Conservation (phyloP, 2,113 vertebrate genomes). For the Macrotus californicus region DNA sequence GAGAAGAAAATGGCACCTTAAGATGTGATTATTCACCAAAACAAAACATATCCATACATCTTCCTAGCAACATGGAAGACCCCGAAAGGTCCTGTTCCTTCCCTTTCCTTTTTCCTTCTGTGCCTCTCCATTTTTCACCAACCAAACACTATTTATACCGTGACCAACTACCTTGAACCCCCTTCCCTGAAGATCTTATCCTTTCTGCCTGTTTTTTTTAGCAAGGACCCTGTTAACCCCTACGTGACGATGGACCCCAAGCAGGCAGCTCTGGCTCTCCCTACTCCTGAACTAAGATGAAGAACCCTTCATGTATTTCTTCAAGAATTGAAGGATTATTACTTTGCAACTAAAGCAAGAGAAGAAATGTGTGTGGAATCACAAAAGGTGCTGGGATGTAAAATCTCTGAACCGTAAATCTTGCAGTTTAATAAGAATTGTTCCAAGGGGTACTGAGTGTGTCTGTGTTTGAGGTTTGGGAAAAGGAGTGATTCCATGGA, state of each 20-base stretch:
- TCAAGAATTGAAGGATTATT: background rate
- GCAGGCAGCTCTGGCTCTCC: slow-evolving; percentile 5
- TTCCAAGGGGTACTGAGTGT: background rate
- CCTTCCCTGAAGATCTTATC: background rate
- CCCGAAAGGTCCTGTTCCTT: background rate
- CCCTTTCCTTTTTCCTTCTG: background rate
- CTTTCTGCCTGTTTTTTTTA: background rate
- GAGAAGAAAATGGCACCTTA: background rate
- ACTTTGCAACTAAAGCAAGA: slow-evolving; percentile 39
- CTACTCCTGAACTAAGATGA: background rate
- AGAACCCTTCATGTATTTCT: background rate
- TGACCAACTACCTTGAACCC: background rate
- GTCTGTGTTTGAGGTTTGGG: background rate
- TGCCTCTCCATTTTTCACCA: background rate
- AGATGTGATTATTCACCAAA: background rate
- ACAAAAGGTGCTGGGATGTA: background rate
- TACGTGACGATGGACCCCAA: background rate
- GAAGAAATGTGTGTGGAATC: background rate
- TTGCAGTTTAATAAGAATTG: background rate
- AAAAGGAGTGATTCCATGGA: background rate
- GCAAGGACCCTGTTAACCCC: background rate
- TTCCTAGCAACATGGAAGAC: background rate
- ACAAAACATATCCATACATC: background rate
- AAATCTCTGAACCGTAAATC: background rate
- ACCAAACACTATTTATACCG: background rate